Base-by-base conservation (phyloP, 2,888 invertebrate species). In the Chrysolina americana region DNA sequence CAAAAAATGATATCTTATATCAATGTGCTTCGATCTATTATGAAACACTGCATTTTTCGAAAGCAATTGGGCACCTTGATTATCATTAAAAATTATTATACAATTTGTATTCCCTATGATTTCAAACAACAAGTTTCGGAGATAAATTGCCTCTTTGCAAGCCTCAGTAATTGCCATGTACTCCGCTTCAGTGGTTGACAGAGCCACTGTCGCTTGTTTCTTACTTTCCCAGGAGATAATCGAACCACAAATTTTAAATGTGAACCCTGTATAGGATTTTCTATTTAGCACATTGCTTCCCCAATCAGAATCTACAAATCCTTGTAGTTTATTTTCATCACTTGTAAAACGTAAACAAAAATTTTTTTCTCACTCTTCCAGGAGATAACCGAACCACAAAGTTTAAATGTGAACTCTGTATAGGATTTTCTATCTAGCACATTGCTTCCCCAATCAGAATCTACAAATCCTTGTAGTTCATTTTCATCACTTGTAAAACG, bases 111-210 rank as follows among this genome's bases (percentile, higher is more conserved):
- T 21, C 0, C 9, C 50, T 19, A 0, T 50, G 10, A 19, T 9
- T 50, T 50, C 50, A 17, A 9, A 0, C 1, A 50, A 3, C 21
- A 50, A 21, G 2, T 19, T 19, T 50, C 17, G n/a, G 15, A 74
- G 68, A 70, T 77, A 77, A 21, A 75, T 64, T 6, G 78, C 79
- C 63, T 82, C 81, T 70, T 79, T 81, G 53, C 79, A 65, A 28
- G 79, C 82, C 47, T 83, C 82, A 11, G 79, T 68, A 62, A 82
- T 47, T 70, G 82, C 80, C 78, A 85, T 80, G 76, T 84, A 85
- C 74, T 83, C 80, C 1, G 83, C 81, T 74, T 83, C 81, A 53
- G n/a, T n/a, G n/a, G n/a, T n/a, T n/a, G n/a, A n/a, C n/a, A n/a
- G n/a, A n/a, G n/a, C n/a, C n/a, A n/a, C 50, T 11, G 11, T 1